Percentiles rank a stretch among this genome's conserved stretches.
Conservation (phyloP, 2,797 vertebrate genomes). For the Aulostomus chinensis region DNA sequence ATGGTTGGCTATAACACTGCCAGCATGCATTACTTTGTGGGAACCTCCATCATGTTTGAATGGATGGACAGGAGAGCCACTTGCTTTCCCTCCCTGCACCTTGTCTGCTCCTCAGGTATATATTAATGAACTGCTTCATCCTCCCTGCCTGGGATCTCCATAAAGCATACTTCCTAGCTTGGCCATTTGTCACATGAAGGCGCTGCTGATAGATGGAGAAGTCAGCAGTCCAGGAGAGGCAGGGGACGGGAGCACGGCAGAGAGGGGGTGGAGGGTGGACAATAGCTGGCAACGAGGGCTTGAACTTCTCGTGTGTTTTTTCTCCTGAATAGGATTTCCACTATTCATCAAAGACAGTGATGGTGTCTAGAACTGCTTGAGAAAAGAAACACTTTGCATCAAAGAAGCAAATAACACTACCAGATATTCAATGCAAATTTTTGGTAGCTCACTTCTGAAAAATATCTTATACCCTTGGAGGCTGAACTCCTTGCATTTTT, state of each 20-base stretch:
- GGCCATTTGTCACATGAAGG: slow-evolving; percentile 36
- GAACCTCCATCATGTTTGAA: slow-evolving; percentile 20
- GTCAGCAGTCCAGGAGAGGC: neutral
- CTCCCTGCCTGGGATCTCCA: slow-evolving; percentile 8
- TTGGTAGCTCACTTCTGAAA: too few species aligned
- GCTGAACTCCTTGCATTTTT: too few species aligned
- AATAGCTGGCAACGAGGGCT: slow-evolving; percentile 44
- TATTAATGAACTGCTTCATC: slow-evolving; percentile 25
- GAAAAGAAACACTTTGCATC: too few species aligned
- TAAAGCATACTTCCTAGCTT: slow-evolving; percentile 12
- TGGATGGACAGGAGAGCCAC: neutral
- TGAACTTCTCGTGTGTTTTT: slow-evolving; percentile 62
- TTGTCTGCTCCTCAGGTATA: slow-evolving; percentile 16
- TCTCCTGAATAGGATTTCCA: slow-evolving; percentile 25
- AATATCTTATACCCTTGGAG: too few species aligned
- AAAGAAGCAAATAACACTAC: too few species aligned
- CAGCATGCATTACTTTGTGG: slow-evolving; percentile 1
- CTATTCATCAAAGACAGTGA: neutral
- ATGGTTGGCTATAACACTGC: slow-evolving; percentile 13
- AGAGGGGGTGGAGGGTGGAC: slow-evolving; percentile 6
- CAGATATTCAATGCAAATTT: too few species aligned
- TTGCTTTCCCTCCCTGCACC: neutral
- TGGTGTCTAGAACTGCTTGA: neutral
- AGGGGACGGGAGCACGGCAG: slow-evolving; percentile 10
- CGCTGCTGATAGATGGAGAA: slow-evolving; percentile 22